A percentile compares a stretch with the other conserved stretches of the same genome.
Conservation (phyloP, 1,140 invertebrate species). For the Vanessa tameamea region DNA sequence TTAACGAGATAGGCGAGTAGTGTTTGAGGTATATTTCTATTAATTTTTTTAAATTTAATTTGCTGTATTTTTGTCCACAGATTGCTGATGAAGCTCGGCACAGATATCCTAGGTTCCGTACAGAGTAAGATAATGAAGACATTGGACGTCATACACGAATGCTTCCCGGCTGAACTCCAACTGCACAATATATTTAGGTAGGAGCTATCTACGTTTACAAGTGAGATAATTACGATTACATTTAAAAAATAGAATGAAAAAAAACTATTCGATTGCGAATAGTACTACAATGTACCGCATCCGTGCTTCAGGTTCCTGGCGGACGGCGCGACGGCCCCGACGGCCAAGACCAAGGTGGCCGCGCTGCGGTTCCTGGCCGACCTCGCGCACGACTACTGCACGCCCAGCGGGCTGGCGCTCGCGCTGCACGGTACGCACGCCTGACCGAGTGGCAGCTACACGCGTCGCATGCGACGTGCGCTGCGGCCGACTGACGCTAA, state of each 20-base stretch:
- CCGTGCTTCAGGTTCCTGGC: slow-evolving; percentile 85
- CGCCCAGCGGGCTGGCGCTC: slow-evolving; percentile 74
- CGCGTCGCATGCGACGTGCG: too few species aligned
- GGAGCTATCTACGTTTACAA: neutral
- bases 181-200: slow-evolving; percentile 83
- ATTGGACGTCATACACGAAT: slow-evolving; percentile 91
- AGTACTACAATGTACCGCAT: neutral
- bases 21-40: too few species aligned
- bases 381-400: slow-evolving; percentile 83
- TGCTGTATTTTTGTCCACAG: slow-evolving; percentile 42
- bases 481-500: neutral
- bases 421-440: slow-evolving; percentile 59
- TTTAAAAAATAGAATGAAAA: too few species aligned
- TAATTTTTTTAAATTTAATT: too few species aligned
- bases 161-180: slow-evolving; percentile 83
- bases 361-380: slow-evolving; percentile 88
- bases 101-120: slow-evolving; percentile 93
- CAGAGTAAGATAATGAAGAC: slow-evolving; percentile 94
- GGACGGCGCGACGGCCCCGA: slow-evolving; percentile 95
- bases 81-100: slow-evolving; percentile 92
- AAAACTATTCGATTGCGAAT: neutral
- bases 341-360: slow-evolving; percentile 90
- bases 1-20: too few species aligned
- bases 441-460: neutral
- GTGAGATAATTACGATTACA: neutral